Evolutionary conservation across 1,140 invertebrate species (phyloP), one percentile per base, ranked within the genome.

Genomic region (Leguminivora glycinivorella): DNA sequence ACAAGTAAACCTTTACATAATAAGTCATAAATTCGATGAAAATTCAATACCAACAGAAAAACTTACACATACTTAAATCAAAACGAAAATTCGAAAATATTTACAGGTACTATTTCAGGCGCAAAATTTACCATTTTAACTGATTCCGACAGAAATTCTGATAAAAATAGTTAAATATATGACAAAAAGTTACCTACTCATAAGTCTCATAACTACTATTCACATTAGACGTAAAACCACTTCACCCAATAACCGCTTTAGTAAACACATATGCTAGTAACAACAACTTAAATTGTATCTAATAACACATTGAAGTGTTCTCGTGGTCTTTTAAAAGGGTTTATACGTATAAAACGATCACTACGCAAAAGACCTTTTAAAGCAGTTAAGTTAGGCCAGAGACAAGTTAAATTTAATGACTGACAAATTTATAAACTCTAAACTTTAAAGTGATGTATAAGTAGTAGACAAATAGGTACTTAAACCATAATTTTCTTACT

Each of bases 261-360:
- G 69, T 70, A 72, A 75, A 73, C 31, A 68, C 69, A 76, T 72
- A 71, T 71, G 70, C 67, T 70, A 68, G 26, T 19, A 56, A 56
- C 24, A 60, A 60, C 25, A 60, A 38, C 34, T 38, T 38, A n/a
- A 60, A 58, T 2, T 29, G 56, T 58, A 58, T 66, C 9, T 73
- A 72, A 70, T 56, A 63, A 70, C 66, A 69, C 38, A 69, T 70
- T 74, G 7, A 70, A 38, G 10, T n/a, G n/a, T 43, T n/a, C n/a
- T 43, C 40, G 40, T 43, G 40, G 0, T 43, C 0, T 3, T 14
- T 43, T 43, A 43, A 43, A 43, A 43, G 40, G n/a, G 40, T n/a
- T 43, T 43, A 43, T 43, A 14, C n/a, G 14, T n/a, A 43, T 43
- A 5, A 43, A n/a, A 43, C 40, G n/a, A 5, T 14, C 3, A 43